phyloP scores from a whole-genome alignment of 2,888 invertebrate genomes.

The Lumbricus terrestris region DNA sequence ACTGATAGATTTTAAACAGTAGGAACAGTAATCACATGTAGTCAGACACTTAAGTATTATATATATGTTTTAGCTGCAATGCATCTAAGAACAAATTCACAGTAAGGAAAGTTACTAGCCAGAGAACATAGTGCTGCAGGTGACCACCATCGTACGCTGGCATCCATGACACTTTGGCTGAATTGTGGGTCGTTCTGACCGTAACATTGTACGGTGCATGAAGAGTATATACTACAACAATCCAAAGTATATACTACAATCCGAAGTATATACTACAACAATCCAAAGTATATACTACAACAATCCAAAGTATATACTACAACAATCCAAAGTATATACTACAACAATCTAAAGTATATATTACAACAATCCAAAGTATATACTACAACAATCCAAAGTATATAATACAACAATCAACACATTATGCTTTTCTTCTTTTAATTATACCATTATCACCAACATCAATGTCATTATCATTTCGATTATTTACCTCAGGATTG shows the following conservation, averaged over 20 bases:
- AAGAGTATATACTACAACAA: constrained; percentile 81
- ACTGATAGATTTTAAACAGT: background rate
- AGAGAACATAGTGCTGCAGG: constrained; percentile 90
- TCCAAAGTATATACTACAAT: no score
- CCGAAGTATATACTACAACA: no score
- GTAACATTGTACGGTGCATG: constrained; percentile 95
- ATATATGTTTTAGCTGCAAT: background rate
- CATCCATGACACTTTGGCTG: constrained; percentile 86
- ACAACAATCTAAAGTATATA: constrained; percentile 93
- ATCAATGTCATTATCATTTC: background rate
- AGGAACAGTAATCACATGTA: background rate
- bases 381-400: constrained; percentile 91
- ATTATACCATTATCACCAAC: background rate
- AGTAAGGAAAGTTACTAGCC: constrained; percentile 67
- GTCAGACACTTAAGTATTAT: background rate
- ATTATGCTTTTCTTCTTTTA: background rate
- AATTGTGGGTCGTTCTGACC: constrained; percentile 77
- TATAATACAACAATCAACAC: constrained; percentile 72
- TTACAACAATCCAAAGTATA: constrained; percentile 64
- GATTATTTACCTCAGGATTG: background rate
- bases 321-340: no score
- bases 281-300: no score
- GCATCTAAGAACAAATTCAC: no score
- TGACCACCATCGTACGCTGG: constrained; percentile 93
- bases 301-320: no score